Evolutionary conservation across 2,113 vertebrate species (phyloP).

Genomic region (Sinocyclocheilus anophthalmus): DNA sequence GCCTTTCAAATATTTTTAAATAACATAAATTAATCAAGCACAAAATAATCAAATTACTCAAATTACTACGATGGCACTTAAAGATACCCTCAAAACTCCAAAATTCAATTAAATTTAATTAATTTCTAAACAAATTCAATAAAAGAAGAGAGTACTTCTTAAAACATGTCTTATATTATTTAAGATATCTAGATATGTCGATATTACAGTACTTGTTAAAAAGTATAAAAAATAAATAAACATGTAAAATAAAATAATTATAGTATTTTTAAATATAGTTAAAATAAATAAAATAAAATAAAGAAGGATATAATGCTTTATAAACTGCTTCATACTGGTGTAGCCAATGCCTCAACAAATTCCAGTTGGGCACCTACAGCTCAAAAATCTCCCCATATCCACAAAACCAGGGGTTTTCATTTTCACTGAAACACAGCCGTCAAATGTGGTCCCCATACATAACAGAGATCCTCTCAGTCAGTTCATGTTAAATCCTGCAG

Average conservation of each 20-base stretch:
- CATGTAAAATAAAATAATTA: too few species aligned
- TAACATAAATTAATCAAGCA: neutral
- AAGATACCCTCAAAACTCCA: too few species aligned
- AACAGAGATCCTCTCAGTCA: neutral
- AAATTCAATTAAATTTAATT: too few species aligned
- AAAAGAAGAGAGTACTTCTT: too few species aligned
- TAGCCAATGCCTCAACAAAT: neutral
- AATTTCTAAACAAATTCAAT: too few species aligned
- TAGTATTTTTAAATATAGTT: too few species aligned
- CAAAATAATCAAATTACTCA: too few species aligned
- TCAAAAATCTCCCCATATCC: neutral
- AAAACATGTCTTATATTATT: too few species aligned
- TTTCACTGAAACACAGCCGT: neutral
- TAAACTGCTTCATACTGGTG: neutral
- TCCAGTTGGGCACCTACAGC: neutral
- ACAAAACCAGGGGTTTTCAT: neutral
- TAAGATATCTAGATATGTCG: too few species aligned
- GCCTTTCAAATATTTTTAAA: neutral
- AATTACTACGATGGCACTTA: neutral
- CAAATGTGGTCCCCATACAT: neutral
- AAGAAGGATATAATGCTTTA: neutral
- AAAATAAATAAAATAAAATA: neutral
- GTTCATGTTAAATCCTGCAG: neutral
- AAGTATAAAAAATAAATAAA: too few species aligned
- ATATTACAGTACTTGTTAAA: too few species aligned